Evolutionary conservation across 2,113 vertebrate genomes (phyloP).

Genomic region (Tragulus kanchil): DNA sequence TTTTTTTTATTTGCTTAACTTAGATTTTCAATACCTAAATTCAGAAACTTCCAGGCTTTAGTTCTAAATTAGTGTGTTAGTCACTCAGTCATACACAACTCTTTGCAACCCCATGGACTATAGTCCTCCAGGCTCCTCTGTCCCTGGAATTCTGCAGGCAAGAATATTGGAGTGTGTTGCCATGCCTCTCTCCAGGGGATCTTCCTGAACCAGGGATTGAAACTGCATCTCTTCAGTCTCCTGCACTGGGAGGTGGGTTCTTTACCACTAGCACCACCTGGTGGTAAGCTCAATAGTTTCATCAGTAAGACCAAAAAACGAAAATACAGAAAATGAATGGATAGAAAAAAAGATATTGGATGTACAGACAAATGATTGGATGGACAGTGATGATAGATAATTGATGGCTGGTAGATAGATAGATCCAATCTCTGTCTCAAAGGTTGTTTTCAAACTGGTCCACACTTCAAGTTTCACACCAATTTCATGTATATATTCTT

Average conservation of each 20-base stretch:
- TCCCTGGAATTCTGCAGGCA: not conserved
- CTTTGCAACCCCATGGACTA: accelerated
- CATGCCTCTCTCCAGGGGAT: not conserved
- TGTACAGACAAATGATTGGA: not conserved
- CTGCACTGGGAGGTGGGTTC: not conserved
- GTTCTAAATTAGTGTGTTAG: not conserved
- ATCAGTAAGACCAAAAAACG: not conserved
- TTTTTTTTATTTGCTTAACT: not conserved
- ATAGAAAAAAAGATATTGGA: not conserved
- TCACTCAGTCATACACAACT: not conserved
- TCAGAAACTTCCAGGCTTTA: not conserved
- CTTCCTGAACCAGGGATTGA: not conserved
- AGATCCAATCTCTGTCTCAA: not conserved
- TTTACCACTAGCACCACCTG: not conserved
- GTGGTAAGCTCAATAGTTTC: not conserved
- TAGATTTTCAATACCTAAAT: not conserved
- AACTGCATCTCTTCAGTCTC: not conserved
- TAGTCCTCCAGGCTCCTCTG: not conserved
- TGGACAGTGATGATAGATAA: not conserved
- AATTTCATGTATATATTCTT: not conserved
- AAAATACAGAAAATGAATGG: not conserved
- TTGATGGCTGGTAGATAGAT: not conserved
- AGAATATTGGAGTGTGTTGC: not conserved
- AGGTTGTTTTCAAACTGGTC: not conserved
- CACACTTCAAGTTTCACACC: not conserved